Conservation (phyloP, 1,140 invertebrate genomes). For the Steinernema khuongi region DNA sequence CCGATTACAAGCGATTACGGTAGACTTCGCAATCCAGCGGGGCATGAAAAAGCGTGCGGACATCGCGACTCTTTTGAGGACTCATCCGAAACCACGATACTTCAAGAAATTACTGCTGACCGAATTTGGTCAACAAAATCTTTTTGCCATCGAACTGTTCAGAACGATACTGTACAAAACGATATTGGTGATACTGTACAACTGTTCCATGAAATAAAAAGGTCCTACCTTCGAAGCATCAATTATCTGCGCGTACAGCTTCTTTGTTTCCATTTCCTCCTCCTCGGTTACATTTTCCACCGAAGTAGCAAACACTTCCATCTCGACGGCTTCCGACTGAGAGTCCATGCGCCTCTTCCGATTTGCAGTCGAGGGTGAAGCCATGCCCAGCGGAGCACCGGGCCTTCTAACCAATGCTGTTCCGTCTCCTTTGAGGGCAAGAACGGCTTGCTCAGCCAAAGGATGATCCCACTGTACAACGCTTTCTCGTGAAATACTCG, state of each 20-base stretch:
- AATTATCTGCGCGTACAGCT: constrained; percentile 26
- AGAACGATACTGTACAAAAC: too few species aligned
- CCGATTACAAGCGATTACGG: too few species aligned
- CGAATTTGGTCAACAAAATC: too few species aligned
- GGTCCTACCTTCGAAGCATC: constrained; percentile 31
- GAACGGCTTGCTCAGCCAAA: constrained; percentile 5
- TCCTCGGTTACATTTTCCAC: not conserved
- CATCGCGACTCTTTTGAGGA: too few species aligned
- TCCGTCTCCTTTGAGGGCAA: not conserved
- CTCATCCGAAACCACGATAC: too few species aligned
- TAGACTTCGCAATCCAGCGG: too few species aligned
- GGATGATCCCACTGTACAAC: constrained; percentile 1
- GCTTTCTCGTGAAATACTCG: not conserved
- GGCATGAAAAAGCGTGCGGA: too few species aligned
- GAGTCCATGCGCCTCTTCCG: not conserved
- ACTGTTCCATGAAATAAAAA: too few species aligned
- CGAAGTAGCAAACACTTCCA: not conserved
- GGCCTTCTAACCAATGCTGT: not conserved
- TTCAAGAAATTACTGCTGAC: too few species aligned
- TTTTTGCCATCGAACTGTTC: too few species aligned
- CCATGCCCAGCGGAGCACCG: not conserved
- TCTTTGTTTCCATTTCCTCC: not conserved
- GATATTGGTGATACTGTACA: too few species aligned
- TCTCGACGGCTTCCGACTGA: not conserved
- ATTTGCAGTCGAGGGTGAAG: not conserved